Evolutionary conservation across 2,888 invertebrate species (phyloP), one percentile per base, ranked within the genome.

Genomic region (Eupithecia exiguata): DNA sequence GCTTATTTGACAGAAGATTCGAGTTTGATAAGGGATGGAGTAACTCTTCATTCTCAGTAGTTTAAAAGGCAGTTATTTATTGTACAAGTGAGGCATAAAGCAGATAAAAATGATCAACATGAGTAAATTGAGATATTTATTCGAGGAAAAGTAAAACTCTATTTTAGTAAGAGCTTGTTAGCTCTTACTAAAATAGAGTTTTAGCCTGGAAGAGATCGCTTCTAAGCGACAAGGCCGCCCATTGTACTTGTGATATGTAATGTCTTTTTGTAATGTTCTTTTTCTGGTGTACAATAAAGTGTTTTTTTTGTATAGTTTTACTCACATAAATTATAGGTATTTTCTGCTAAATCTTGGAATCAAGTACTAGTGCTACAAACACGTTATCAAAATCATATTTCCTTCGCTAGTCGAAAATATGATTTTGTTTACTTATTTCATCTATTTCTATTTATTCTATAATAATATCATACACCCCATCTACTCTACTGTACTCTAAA

Each of bases 1-100:
- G 49, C 36, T 69, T 61, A 61, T 69, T 69, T 53, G 69, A 69
- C 53, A 53, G 53, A 53, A 53, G 46, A 65, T 36, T 68, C 72
- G 70, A n/a, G 21, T 66, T 66, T 25, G 25, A 66, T 40, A 40
- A 38, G 66, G 66, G 66, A 25, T 66, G 66, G 10, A 40, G 36
- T 25, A 21, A 66, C n/a, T 62, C 16, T 35, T 65, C 12, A 38
- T 65, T 65, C n/a, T 5, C n/a, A 62, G 62, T 62, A 36, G 38
- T 38, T 65, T 36, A 65, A 38, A 65, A 65, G 12, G 30, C 18
- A 35, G 62, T 62, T 58, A 58, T 58, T 58, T 58, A 53, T 53
- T 21, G 10, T 25, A 58, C 21, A 1, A 25, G 12, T 62, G 16
- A 62, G 25, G 18, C 6, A 49, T 53, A 53, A 53, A 35, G 30